Evolutionary conservation across 53 echinoderm and acorn worm species (phyloP), one percentile per base, ranked within the genome.

Genomic region (Stichopus horrens): DNA sequence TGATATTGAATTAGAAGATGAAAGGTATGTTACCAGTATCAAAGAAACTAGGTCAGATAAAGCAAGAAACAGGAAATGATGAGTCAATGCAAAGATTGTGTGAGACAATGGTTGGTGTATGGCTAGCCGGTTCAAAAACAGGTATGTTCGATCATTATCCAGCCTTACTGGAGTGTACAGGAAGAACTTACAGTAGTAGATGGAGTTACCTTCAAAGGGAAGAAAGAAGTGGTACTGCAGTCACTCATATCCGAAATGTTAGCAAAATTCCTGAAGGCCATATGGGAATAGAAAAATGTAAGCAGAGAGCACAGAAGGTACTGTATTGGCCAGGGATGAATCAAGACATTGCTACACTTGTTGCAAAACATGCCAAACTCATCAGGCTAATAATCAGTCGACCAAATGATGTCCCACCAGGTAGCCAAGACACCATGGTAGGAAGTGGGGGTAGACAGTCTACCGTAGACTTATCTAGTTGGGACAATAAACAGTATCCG

Each of bases 241-340:
- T 37, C 37, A 37, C 37, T 37, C 37, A 37, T 0, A 37, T 37
- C 37, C 37, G 37, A 37, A 37, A 37, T 37, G 86, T 77, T 88
- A 87, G 18, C 54, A 55, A 76, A 23, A 53, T 76, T 4, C 76
- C 21, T 53, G 76, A 76, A 76, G 77, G 77, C 37, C 77, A 76
- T 16, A 9, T 53, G 77, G 77, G 77, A 5, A 51, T 23, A 9
- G 52, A n/a, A 16, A 76, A 23, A 51, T 76, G 77, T 54, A 76
- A 23, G 14, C 14, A 16, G 23, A 9, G 77, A 51, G 77, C 77
- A 51, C 23, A 52, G 16, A 52, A 76, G 16, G 51, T 20, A 9
- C 7, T 76, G 52, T 76, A n/a, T 37, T 92, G 89, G 92, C 92
- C 92, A 51, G 58, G 37, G 54, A 88, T 91, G 18, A 68, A 67